Conservation (phyloP, 2,797 vertebrate genomes). For the Arremon brunneinucha region DNA sequence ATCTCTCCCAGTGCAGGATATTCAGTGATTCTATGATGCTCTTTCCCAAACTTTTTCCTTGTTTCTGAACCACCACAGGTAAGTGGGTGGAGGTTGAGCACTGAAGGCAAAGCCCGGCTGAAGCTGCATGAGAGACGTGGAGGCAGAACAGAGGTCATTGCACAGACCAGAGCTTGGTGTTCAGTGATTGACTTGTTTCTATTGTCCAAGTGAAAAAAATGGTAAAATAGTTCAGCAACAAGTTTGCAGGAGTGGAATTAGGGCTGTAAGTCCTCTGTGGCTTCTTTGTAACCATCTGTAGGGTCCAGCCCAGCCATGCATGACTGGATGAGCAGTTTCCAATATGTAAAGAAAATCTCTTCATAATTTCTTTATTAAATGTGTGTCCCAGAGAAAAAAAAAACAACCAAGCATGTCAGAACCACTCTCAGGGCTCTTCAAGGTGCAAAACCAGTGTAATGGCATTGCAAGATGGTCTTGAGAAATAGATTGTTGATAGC, state of each 20-base stretch:
- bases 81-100: not conserved
- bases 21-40: no score
- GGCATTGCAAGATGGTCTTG: not conserved
- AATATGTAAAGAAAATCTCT: not conserved
- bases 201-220: not conserved
- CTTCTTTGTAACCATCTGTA: not conserved
- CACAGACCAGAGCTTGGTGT: not conserved
- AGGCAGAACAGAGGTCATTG: not conserved
- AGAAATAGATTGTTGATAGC: not conserved
- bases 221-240: not conserved
- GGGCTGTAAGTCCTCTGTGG: not conserved
- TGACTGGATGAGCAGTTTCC: not conserved
- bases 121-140: not conserved
- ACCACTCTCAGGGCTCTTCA: not conserved
- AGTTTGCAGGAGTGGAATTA: not conserved
- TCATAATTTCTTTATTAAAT: not conserved
- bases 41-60: not conserved
- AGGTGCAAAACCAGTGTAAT: not conserved
- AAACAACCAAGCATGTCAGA: not conserved
- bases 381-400: not conserved
- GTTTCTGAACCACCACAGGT: not conserved
- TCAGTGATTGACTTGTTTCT: not conserved
- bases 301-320: not conserved
- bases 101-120: not conserved
- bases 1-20: not conserved